Base-by-base conservation (phyloP, 2,888 invertebrate species). In the Hydrotaea diabolus region DNA sequence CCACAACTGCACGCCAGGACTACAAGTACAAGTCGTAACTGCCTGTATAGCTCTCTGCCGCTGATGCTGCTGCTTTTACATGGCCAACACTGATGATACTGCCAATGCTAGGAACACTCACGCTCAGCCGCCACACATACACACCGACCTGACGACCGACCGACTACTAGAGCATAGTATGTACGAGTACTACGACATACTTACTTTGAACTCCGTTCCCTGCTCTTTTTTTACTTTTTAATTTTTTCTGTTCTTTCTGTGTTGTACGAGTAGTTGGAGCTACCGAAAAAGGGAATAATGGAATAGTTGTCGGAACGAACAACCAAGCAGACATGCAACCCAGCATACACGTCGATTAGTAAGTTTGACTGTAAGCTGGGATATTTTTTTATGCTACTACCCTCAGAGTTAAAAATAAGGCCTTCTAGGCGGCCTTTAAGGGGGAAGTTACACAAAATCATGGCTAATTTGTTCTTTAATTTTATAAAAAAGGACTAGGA, bases 251-350 rank as follows among this genome's bases (percentile, higher is more conserved):
- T 59, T 15, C 31, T 4, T n/a, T n/a, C n/a, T n/a, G n/a, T n/a
- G n/a, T 7, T 4, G 31, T 31, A 7, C 43, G 15, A 9, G n/a
- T n/a, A 64, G 46, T 69, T 31, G 49, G 21, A 75, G 71, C 79
- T 84, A 77, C 82, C 85, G 79, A 85, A 85, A 85, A 82, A 82
- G 82, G 85, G 69, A 85, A 85, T 82, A 85, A 69, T 71, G 85
- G 55, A 82, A 82, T 77, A 82, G 77, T 82, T 82, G 76, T 72
- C 64, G 53, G 77, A 39, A 55, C 53, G 39, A 21, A 59, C 7
- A 64, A 31, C 2, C 31, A 31, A 31, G 7, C 31, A 31, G 31
- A 31, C 31, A 31, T 31, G 2, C 31, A 31, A 31, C 31, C 31
- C 31, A 7, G 31, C 31, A 31, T 31, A 31, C 31, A 31, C 3